A percentile compares a stretch with the other conserved stretches of the same genome.
Conservation (phyloP, 2,113 vertebrate species). For the Bubo blakistoni region DNA sequence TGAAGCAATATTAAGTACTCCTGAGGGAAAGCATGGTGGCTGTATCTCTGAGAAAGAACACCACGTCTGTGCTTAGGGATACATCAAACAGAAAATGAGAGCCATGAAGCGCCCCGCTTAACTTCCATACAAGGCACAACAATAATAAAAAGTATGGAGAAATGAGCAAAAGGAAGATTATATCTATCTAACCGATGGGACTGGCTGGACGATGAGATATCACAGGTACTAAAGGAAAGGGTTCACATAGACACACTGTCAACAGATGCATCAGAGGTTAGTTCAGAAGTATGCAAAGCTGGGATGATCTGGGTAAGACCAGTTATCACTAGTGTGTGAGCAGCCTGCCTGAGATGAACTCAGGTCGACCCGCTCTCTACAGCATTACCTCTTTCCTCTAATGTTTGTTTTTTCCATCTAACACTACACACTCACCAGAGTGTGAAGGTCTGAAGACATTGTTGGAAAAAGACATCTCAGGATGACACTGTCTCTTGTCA, state of each 20-base stretch:
- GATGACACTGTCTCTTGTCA: neutral
- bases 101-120: neutral
- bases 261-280: neutral
- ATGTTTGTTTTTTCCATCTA: neutral
- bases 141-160: neutral
- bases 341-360: neutral
- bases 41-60: neutral
- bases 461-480: neutral
- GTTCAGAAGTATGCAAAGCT: neutral
- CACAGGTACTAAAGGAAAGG: neutral
- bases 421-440: neutral
- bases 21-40: rapidly evolving
- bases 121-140: neutral
- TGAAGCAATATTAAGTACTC: neutral
- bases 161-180: neutral
- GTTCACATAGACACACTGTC: neutral
- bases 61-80: neutral
- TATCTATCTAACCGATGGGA: neutral
- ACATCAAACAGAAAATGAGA: neutral
- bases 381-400: neutral
- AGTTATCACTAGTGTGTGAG: neutral
- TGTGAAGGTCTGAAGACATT: neutral
- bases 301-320: neutral
- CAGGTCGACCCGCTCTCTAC: rapidly evolving
- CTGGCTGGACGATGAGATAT: neutral